Percentiles rank a stretch among this genome's conserved stretches.
These are phyloP conservation scores for Atta colombica DNA, from an alignment of 1,140 invertebrate genomes.

Conservation along the genomic window DNA sequence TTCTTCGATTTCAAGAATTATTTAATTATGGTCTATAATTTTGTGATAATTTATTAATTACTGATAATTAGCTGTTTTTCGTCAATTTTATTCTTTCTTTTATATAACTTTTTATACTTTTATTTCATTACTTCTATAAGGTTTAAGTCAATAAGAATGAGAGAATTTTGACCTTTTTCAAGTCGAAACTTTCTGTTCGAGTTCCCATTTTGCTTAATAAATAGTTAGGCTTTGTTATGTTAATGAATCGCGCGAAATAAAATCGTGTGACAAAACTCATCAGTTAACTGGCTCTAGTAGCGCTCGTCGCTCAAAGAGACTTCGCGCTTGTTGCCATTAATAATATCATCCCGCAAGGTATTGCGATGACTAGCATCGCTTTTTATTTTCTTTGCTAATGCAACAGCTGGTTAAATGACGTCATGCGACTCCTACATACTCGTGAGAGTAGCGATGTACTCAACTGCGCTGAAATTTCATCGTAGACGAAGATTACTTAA, in stretches of 20 bases:
- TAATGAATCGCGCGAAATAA: conserved; percentile 42
- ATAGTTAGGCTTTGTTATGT: conserved; percentile 55
- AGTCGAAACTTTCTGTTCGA: neutral
- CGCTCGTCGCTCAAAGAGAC: conserved; percentile 45
- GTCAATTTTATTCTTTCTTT: neutral
- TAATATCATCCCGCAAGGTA: conserved; percentile 68
- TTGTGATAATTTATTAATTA: neutral
- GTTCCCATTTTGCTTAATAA: conserved; percentile 11
- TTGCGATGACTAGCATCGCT: conserved; percentile 58
- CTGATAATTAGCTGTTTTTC: neutral
- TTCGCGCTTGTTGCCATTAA: conserved; percentile 66
- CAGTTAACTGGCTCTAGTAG: conserved; percentile 45
- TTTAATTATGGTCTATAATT: neutral
- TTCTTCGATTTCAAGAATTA: neutral
- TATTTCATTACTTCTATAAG: neutral
- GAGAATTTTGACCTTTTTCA: neutral
- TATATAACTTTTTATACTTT: neutral
- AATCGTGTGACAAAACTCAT: conserved; percentile 51
- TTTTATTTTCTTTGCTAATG: conserved; percentile 70
- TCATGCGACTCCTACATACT: conserved; percentile 71
- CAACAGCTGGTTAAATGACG: conserved; percentile 74
- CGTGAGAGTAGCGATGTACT: conserved; percentile 59
- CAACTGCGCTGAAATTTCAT: conserved; percentile 27
- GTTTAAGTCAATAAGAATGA: neutral
- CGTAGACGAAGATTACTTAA: conserved; percentile 17